A percentile compares a stretch with the other conserved stretches of the same genome.
These are phyloP conservation scores for Beris morrisii DNA, from an alignment of 2,888 invertebrate genomes.

Conservation along the genomic window DNA sequence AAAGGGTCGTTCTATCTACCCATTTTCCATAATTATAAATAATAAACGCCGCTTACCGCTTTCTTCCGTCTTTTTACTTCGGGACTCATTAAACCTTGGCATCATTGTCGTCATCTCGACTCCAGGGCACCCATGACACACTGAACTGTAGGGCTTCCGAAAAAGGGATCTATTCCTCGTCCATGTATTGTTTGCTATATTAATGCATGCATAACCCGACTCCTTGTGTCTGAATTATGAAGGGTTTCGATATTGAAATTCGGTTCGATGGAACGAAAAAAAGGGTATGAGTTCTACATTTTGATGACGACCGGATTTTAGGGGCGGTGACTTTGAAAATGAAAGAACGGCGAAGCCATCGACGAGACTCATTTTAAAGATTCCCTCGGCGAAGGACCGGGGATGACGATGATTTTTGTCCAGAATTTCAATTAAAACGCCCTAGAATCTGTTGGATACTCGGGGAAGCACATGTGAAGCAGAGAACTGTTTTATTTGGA, in stretches of 20 bases:
- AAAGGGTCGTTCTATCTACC: not conserved
- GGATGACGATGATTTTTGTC: slow-evolving; percentile 8
- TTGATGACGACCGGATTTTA: slow-evolving; percentile 25
- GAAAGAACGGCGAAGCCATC: slow-evolving; percentile 9
- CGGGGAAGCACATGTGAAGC: too few relatives aligned
- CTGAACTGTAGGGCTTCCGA: not conserved
- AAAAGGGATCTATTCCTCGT: not conserved
- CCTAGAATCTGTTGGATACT: too few relatives aligned
- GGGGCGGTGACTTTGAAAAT: slow-evolving; percentile 24
- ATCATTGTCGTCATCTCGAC: too few relatives aligned
- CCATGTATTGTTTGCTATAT: not conserved
- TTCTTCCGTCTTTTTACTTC: slow-evolving; percentile 12
- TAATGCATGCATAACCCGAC: too few relatives aligned
- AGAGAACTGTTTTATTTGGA: too few relatives aligned
- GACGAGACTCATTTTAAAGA: slow-evolving; percentile 30
- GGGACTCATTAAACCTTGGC: slow-evolving; percentile 12
- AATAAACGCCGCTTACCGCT: slow-evolving; percentile 16
- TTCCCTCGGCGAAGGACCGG: not conserved
- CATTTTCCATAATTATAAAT: slow-evolving; percentile 33
- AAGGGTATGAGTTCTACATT: too few relatives aligned
- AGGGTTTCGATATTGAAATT: too few relatives aligned
- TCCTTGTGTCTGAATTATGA: too few relatives aligned
- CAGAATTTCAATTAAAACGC: slow-evolving; percentile 32
- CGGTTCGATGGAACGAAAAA: too few relatives aligned
- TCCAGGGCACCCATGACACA: slow-evolving; percentile 1